Evolutionary conservation across 2,888 invertebrate species (phyloP).

Genomic region (Alcis repandata): DNA sequence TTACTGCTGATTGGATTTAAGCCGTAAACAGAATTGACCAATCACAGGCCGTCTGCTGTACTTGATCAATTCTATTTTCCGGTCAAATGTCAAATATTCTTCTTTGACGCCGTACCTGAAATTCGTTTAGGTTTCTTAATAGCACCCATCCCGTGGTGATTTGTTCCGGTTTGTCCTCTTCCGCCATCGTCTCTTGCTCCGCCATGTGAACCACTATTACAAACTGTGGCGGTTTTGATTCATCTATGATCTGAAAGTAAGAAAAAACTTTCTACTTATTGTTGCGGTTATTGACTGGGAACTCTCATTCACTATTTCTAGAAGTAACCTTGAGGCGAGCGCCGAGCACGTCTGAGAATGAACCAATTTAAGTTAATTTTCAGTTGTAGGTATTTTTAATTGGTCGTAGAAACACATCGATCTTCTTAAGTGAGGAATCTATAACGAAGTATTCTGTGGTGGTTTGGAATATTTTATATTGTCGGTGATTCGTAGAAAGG

Average conservation of each 20-base stretch:
- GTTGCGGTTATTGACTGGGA: no score
- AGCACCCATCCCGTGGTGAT: conserved; percentile 84
- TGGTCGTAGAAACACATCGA: no score
- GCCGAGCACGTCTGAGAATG: no score
- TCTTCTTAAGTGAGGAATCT: no score
- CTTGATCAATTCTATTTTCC: neutral
- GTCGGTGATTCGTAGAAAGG: no score
- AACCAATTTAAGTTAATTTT: no score
- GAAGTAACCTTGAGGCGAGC: no score
- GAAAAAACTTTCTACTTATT: neutral
- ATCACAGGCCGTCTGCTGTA: neutral
- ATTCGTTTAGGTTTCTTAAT: conserved; percentile 86
- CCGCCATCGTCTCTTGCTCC: conserved; percentile 83
- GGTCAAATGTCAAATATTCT: neutral
- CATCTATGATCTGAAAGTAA: conserved; percentile 83
- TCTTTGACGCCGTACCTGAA: conserved; percentile 79
- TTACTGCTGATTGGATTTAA: no score
- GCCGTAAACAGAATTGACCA: neutral
- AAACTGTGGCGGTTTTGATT: conserved; percentile 90
- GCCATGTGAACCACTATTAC: conserved; percentile 93
- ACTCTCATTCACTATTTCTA: no score
- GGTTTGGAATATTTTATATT: no score
- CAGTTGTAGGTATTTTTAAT: no score
- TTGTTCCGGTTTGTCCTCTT: conserved; percentile 82
- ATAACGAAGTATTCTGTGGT: no score